These are phyloP conservation scores for Melangyna quadrimaculata DNA, from an alignment of 2,888 invertebrate genomes.

Conservation along the genomic window DNA sequence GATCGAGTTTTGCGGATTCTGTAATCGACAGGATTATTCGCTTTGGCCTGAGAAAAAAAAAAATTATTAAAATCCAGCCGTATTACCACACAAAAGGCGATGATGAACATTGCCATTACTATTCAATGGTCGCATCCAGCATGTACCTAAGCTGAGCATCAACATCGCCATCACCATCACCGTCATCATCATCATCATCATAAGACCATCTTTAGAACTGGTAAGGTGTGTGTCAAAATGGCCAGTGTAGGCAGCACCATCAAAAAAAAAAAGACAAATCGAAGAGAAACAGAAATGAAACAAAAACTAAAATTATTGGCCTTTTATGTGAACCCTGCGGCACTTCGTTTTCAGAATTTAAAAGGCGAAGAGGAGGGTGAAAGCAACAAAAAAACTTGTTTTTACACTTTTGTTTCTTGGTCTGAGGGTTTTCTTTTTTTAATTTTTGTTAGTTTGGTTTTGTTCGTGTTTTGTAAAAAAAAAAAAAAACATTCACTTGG, in stretches of 20 bases:
- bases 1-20: too few relatives aligned
- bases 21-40: too few relatives aligned
- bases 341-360: constrained; percentile 48
- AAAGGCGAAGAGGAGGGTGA: constrained; percentile 2
- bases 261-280: background rate
- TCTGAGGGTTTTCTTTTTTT: background rate
- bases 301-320: constrained; percentile 62
- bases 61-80: background rate
- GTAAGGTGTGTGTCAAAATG: constrained; percentile 66
- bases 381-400: constrained; percentile 51
- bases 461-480: constrained; percentile 21
- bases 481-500: constrained; percentile 64
- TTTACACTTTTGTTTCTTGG: constrained; percentile 45
- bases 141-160: constrained; percentile 26
- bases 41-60: background rate
- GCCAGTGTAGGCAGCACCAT: constrained; percentile 29
- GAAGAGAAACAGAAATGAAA: constrained; percentile 44
- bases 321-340: constrained; percentile 68
- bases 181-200: constrained; percentile 48
- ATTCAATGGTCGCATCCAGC: constrained; percentile 39
- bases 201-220: constrained; percentile 53
- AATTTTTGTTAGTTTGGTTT: background rate
- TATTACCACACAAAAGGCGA: constrained; percentile 20
- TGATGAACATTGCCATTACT: constrained; percentile 62
- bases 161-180: constrained; percentile 35